These are phyloP conservation scores for Rhagologus leucostigma DNA, from an alignment of 2,113 vertebrate genomes.

Conservation along the genomic window DNA sequence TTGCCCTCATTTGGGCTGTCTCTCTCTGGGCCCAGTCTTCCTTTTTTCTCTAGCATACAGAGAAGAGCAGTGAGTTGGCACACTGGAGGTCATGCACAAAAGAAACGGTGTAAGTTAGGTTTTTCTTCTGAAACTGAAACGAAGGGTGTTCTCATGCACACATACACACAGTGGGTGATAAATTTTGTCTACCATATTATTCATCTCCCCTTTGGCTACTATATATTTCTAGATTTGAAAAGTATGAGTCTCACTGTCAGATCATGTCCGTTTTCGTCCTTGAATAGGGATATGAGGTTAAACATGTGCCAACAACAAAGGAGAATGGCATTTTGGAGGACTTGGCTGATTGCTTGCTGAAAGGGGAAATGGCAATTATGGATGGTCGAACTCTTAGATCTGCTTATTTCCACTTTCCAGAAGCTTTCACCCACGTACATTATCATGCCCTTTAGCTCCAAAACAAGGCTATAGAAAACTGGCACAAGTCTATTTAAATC, in stretches of 20 bases:
- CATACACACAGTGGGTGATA: not conserved
- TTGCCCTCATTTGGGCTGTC: not conserved
- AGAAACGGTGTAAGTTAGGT: not conserved
- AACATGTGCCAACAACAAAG: not conserved
- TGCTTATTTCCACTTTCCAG: not conserved
- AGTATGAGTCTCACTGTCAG: not conserved
- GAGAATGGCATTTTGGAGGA: not conserved
- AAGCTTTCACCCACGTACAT: not conserved
- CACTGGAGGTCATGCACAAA: not conserved
- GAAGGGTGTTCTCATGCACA: not conserved
- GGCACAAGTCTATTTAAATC: not conserved
- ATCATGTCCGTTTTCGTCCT: not conserved
- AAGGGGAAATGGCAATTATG: not conserved
- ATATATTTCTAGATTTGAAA: not conserved
- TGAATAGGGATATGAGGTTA: not conserved
- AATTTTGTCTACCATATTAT: not conserved
- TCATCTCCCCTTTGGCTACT: not conserved
- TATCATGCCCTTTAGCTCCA: not conserved
- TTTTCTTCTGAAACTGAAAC: not conserved
- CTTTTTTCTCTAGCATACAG: not conserved
- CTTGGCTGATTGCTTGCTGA: not conserved
- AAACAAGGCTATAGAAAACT: not conserved
- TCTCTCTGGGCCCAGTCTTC: not conserved
- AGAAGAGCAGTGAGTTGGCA: not conserved
- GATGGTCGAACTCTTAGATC: not conserved